phyloP scores from a whole-genome alignment of 2,797 vertebrate species.

The Bryconaethiops microstoma region DNA sequence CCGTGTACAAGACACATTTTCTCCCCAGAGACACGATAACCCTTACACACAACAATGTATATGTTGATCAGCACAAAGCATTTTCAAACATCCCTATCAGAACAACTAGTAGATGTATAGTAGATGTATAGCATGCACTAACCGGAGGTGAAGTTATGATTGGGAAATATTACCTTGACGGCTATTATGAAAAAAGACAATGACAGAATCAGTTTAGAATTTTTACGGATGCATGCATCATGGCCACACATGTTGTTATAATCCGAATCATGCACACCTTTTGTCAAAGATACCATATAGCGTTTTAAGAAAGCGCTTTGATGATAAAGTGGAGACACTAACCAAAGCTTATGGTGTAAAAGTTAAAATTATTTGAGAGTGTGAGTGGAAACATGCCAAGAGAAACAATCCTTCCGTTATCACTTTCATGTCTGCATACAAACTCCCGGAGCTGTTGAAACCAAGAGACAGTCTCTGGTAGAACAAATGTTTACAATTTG shows the following conservation, averaged over 20 bases:
- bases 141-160: not conserved
- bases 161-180: slow-evolving; percentile 5
- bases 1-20: too few relatives aligned
- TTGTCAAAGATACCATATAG: not conserved
- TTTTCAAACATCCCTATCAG: too few relatives aligned
- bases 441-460: not conserved
- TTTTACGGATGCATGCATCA: not conserved
- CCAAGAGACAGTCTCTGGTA: not conserved
- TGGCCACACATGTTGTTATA: not conserved
- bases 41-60: too few relatives aligned
- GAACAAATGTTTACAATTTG: slow-evolving; percentile 7
- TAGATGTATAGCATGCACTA: not conserved
- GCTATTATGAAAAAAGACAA: not conserved
- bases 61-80: too few relatives aligned
- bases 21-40: too few relatives aligned
- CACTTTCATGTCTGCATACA: not conserved
- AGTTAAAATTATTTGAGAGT: not conserved
- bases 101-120: not conserved
- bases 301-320: not conserved
- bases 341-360: too few relatives aligned
- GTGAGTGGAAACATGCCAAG: not conserved
- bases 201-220: not conserved
- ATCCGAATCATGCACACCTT: not conserved
- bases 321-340: not conserved
- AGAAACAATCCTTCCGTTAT: not conserved